A percentile compares a stretch with the other conserved stretches of the same genome.
These are phyloP conservation scores for Irena cyanogastra DNA, from an alignment of 2,113 vertebrate genomes.

Conservation along the genomic window DNA sequence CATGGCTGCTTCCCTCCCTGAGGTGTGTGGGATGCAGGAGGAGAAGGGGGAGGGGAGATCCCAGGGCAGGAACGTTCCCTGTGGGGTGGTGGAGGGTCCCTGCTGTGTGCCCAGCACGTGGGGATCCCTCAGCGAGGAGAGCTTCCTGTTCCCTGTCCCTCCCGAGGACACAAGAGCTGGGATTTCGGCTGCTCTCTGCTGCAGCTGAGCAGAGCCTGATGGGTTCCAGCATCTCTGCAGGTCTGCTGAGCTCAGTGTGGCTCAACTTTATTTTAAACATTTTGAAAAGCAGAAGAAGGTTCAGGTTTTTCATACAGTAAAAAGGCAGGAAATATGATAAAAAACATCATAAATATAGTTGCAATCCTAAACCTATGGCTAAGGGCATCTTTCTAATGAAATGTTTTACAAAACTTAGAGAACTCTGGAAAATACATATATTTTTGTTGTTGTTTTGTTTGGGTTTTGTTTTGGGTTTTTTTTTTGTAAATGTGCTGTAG, in stretches of 20 bases:
- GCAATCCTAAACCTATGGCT: too few species aligned
- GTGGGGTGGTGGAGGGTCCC: fast-evolving
- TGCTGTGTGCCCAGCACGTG: fast-evolving
- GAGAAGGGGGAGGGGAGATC: fast-evolving
- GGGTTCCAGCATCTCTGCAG: fast-evolving
- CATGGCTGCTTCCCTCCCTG: not conserved
- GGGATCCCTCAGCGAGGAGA: not conserved
- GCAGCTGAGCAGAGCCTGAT: not conserved
- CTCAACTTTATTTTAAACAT: not conserved
- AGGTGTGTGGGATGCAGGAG: not conserved
- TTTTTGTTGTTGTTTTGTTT: too few species aligned
- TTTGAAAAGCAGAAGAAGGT: not conserved
- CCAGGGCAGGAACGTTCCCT: fast-evolving
- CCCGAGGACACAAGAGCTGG: not conserved
- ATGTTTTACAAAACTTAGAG: not conserved
- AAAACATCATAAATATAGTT: fast-evolving
- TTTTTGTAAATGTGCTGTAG: not conserved
- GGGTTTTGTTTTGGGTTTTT: too few species aligned
- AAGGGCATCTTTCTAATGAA: not conserved
- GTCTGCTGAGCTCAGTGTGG: not conserved
- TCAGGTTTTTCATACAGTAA: fast-evolving
- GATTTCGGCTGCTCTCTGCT: not conserved
- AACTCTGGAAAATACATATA: not conserved
- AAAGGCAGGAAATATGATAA: not conserved
- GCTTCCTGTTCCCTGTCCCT: not conserved